Evolutionary conservation across 2,113 vertebrate genomes (phyloP), one percentile per base, ranked within the genome.

Genomic region (Hucho hucho): DNA sequence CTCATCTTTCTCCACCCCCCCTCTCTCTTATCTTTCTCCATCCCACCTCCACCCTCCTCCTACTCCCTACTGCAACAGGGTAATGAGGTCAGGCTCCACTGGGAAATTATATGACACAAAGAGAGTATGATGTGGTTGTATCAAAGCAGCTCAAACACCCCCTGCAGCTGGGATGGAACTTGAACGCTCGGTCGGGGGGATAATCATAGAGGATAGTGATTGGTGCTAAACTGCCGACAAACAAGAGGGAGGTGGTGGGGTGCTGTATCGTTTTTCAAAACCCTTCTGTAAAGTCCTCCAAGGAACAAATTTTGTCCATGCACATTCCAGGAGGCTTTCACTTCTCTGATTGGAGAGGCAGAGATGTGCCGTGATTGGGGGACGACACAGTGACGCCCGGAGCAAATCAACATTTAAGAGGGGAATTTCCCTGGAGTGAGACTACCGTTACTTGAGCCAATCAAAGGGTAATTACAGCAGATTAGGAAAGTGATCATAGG

Each of bases 81-180:
- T 63, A 63, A 73, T 64, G 71, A 73, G 71, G 29, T 64, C 28
- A 61, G 32, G 18, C 29, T 73, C 71, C 58, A 43, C 20, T 22
- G 11, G 20, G 58, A 73, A 24, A 28, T 29, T 4, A 43, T 29
- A 68, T 37, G 71, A 61, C 56, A 43, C 9, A 43, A 32, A 63
- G 20, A 22, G 58, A 24, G 12, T 43, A 18, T 4, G 28, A n/a
- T 32, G 20, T 32, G 7, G 20, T 68, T 14, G 16, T 20, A 43
- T 43, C 28, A 68, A 68, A 68, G 66, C 9, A 43, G 37, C 37
- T 43, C 37, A 43, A 43, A 43, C 37, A 9, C 37, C 37, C 37
- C 37, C 37, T 43, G 37, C 37, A 11, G 37, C 37, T 43, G 9
- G 7, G 37, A 43, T 43, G 37, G 0, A 2, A 43, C 7, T 43